phyloP scores from a whole-genome alignment of 1,140 invertebrate species.

The Brachionus calyciflorus region DNA sequence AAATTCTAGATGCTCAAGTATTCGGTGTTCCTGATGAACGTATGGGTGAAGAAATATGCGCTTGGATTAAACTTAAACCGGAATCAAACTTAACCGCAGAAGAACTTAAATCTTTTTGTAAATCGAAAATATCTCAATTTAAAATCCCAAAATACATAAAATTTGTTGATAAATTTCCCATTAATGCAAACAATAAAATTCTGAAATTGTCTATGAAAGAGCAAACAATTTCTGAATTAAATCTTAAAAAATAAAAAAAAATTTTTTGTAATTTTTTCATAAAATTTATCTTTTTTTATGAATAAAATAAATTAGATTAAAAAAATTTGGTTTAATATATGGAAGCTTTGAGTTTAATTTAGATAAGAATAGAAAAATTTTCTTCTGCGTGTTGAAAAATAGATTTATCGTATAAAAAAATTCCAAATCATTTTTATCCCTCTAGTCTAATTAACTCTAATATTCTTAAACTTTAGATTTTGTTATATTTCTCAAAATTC shows the following conservation, averaged over 20 bases:
- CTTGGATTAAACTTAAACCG: slow-evolving; percentile 68
- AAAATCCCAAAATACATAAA: slow-evolving; percentile 77
- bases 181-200: slow-evolving; percentile 78
- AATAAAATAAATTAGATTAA: no score
- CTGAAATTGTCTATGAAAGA: slow-evolving; percentile 70
- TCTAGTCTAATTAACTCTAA: no score
- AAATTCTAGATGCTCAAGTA: slow-evolving; percentile 40
- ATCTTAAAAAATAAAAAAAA: background rate
- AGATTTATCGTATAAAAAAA: no score
- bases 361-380: no score
- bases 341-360: no score
- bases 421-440: no score
- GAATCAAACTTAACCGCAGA: slow-evolving; percentile 60
- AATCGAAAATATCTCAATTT: slow-evolving; percentile 72
- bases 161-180: slow-evolving; percentile 72
- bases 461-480: no score
- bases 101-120: slow-evolving; percentile 69
- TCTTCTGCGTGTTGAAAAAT: no score
- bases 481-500: no score
- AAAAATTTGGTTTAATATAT: no score
- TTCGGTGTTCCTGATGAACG: slow-evolving; percentile 69
- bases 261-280: no score
- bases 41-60: slow-evolving; percentile 80
- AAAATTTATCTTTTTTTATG: no score
- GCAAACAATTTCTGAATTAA: slow-evolving; percentile 4